Evolutionary conservation across 2,888 invertebrate genomes (phyloP).

Genomic region (Venusia cambrica): DNA sequence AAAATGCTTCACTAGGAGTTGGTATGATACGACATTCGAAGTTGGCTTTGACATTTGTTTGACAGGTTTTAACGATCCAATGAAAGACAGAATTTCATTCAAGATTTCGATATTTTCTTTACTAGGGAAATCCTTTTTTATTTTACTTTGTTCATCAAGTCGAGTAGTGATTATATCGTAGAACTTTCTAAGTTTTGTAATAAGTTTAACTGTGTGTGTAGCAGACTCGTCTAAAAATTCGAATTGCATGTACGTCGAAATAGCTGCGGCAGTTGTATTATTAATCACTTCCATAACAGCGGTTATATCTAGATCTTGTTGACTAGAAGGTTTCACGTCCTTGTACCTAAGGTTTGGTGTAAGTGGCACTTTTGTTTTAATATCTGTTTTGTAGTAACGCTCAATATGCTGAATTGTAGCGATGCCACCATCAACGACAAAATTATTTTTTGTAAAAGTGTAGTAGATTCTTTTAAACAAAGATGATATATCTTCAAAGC

Average conservation of each 20-base stretch:
- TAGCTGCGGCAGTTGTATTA: conserved; percentile 22
- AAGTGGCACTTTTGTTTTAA: conserved; percentile 9
- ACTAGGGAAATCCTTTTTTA: conserved; percentile 1
- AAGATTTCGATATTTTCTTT: conserved; percentile 7
- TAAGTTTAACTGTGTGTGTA: conserved; percentile 10
- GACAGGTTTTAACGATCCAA: conserved; percentile 10
- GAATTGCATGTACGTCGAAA: conserved; percentile 19
- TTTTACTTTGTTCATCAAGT: conserved; percentile 3
- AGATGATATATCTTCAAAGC: conserved; percentile 15
- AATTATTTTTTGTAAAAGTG: conserved; percentile 18
- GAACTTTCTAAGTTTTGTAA: conserved; percentile 18
- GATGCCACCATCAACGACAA: background rate
- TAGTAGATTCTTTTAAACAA: conserved; percentile 18
- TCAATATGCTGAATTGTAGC: conserved; percentile 13
- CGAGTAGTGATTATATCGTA: conserved; percentile 12
- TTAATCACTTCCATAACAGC: conserved; percentile 19
- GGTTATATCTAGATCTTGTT: conserved; percentile 12
- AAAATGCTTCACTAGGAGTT: conserved; percentile 4
- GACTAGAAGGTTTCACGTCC: conserved; percentile 10
- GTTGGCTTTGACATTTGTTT: background rate
- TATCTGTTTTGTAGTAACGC: conserved; percentile 15
- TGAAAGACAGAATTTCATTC: conserved; percentile 4
- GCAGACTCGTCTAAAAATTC: conserved; percentile 12
- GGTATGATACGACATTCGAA: background rate
- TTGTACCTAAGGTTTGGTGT: conserved; percentile 19